Conservation (phyloP, 2,888 invertebrate species). For the Morpho achilles region DNA sequence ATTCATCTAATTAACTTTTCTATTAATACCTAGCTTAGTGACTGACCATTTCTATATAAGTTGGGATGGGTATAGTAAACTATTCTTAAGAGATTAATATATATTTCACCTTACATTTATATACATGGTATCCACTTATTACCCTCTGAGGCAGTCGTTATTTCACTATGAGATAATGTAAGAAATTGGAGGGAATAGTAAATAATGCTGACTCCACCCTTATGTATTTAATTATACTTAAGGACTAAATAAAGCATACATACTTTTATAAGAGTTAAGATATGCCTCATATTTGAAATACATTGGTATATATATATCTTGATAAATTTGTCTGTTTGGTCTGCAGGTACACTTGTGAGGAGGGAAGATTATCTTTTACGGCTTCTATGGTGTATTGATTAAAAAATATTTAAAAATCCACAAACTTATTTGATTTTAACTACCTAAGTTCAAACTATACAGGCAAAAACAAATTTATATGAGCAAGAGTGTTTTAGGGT, state of each 20-base stretch:
- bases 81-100: too few relatives aligned
- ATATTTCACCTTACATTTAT: too few relatives aligned
- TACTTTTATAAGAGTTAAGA: not conserved
- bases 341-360: conserved; percentile 64
- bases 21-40: too few relatives aligned
- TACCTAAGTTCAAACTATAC: not conserved
- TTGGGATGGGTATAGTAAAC: too few relatives aligned
- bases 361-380: conserved; percentile 32
- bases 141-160: conserved; percentile 71
- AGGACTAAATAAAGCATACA: conserved; percentile 62
- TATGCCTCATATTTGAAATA: too few relatives aligned
- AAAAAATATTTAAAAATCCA: conserved; percentile 56
- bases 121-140: too few relatives aligned
- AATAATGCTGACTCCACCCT: conserved; percentile 59
- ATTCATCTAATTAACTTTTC: too few relatives aligned
- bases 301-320: too few relatives aligned
- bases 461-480: too few relatives aligned
- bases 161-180: conserved; percentile 54
- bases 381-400: conserved; percentile 58
- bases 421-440: conserved; percentile 16
- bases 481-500: too few relatives aligned
- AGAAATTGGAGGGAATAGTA: conserved; percentile 69
- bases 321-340: conserved; percentile 27
- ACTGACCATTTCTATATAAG: too few relatives aligned
- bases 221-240: conserved; percentile 35